Base-by-base conservation (phyloP, 2,113 vertebrate species). In the Aegotheles bennettii region DNA sequence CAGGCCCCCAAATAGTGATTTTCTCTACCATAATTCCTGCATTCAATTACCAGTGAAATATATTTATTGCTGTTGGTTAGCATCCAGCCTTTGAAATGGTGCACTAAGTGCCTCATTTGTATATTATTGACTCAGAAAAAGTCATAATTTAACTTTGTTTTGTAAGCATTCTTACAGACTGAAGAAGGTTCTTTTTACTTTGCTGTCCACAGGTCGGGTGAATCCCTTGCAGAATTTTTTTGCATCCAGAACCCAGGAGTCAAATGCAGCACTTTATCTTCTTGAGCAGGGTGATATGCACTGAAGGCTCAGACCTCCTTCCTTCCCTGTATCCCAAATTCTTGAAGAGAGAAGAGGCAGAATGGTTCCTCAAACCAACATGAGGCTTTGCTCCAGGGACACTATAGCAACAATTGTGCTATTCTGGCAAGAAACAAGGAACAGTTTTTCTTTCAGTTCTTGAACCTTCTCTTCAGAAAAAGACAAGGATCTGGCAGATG, bases 91-190 rank as follows among this genome's bases (percentile, higher is more conserved):
- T 97, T 97, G 94, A 98, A 97, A 97, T 83, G 29, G 57, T 69
- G 54, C 19, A 40, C 83, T 80, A 79, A 97, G 76, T 38, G 63
- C 93, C 54, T 89, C 14, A 4, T 43, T 97, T 95, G 96, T 86
- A 83, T 94, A 89, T 64, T 90, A 83, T 77, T 87, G 93, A 88
- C 48, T 48, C 56, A 86, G 64, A 94, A 84, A 45, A 93, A 88
- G 35, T 85, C 3, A n/a, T 95, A 95, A 94, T 94, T 97, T 94
- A 95, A 65, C 84, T 95, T 96, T 94, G 80, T 97, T 97, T 98
- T 97, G 84, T 90, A 93, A 94, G 51, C 38, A 31, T 94, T 90
- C 45, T 60, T 87, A 43, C 92, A 94, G 79, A 71, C 18, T 4
- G 25, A 84, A 59, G 76, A 86, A 70, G 53, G 6, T 8, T 90